These are phyloP conservation scores for Timema podura DNA, from an alignment of 2,888 invertebrate genomes.

Conservation along the genomic window DNA sequence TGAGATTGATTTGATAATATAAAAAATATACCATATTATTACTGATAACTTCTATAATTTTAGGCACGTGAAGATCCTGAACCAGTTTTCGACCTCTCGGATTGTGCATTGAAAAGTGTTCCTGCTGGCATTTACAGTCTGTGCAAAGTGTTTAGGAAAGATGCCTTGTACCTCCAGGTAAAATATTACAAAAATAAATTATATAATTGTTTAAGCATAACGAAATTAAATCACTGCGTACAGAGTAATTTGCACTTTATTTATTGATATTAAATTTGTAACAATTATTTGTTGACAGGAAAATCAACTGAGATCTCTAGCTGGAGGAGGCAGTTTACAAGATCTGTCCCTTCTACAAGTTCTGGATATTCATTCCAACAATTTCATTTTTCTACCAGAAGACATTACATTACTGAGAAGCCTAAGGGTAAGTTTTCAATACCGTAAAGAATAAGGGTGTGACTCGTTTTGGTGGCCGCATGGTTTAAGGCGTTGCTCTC, in stretches of 20 bases:
- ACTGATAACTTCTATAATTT: slow-evolving; percentile 32
- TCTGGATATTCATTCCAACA: slow-evolving; percentile 64
- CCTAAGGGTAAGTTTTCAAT: slow-evolving; percentile 53
- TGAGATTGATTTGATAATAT: too few relatives aligned
- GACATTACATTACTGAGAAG: slow-evolving; percentile 62
- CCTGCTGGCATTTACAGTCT: slow-evolving; percentile 75
- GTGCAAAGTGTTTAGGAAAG: slow-evolving; percentile 78
- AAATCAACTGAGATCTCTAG: slow-evolving; percentile 65
- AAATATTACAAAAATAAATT: too few relatives aligned
- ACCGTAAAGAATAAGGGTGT: slow-evolving; percentile 15
- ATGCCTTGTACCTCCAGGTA: slow-evolving; percentile 50
- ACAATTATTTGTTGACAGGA: too few relatives aligned
- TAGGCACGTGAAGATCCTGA: slow-evolving; percentile 76
- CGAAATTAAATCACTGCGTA: too few relatives aligned
- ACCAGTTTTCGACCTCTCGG: slow-evolving; percentile 73
- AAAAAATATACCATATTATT: slow-evolving; percentile 5
- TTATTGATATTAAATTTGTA: too few relatives aligned
- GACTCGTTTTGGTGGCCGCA: too few relatives aligned
- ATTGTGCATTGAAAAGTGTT: slow-evolving; percentile 67
- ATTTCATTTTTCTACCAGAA: slow-evolving; percentile 58
- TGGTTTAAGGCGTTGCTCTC: too few relatives aligned
- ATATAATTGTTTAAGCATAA: too few relatives aligned
- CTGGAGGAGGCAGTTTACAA: slow-evolving; percentile 65
- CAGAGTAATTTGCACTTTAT: too few relatives aligned
- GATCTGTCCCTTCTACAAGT: slow-evolving; percentile 64